A percentile compares a stretch with the other conserved stretches of the same genome.
These are phyloP conservation scores for Cantharis flavilabris DNA, from an alignment of 2,888 invertebrate species.

Conservation along the genomic window DNA sequence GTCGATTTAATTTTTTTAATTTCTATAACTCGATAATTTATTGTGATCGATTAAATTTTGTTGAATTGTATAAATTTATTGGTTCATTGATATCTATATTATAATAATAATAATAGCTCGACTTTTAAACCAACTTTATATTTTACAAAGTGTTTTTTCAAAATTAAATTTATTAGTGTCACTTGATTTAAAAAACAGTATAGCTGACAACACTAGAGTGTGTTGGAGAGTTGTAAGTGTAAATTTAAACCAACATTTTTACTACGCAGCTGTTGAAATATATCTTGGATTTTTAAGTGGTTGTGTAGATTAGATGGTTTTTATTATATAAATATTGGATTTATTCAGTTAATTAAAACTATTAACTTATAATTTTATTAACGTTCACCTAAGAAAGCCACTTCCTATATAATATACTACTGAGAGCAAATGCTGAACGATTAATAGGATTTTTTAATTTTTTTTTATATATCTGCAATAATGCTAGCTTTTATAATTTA, in stretches of 20 bases:
- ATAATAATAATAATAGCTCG: background rate
- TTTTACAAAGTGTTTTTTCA: background rate
- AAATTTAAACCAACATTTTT: conserved; percentile 19
- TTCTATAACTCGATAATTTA: background rate
- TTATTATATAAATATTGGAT: conserved; percentile 3
- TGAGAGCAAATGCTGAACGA: too few species aligned
- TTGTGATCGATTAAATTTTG: background rate
- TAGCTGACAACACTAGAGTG: conserved; percentile 8
- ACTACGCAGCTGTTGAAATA: conserved; percentile 14
- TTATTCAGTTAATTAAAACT: background rate
- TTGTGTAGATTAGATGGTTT: conserved; percentile 8
- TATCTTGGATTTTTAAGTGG: conserved; percentile 4
- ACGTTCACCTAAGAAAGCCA: background rate
- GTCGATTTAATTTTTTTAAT: background rate
- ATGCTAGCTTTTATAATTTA: too few species aligned
- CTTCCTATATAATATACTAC: background rate
- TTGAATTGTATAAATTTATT: background rate
- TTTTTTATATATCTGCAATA: too few species aligned
- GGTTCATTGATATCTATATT: background rate
- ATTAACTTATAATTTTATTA: background rate
- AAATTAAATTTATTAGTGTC: background rate
- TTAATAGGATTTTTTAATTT: too few species aligned
- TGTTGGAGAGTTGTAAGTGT: conserved; percentile 7
- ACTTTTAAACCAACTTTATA: background rate
- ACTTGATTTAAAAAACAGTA: conserved; percentile 5